A percentile compares a stretch with the other conserved stretches of the same genome.
These are phyloP conservation scores for Callosobruchus maculatus DNA, from an alignment of 2,888 invertebrate species.

Conservation along the genomic window DNA sequence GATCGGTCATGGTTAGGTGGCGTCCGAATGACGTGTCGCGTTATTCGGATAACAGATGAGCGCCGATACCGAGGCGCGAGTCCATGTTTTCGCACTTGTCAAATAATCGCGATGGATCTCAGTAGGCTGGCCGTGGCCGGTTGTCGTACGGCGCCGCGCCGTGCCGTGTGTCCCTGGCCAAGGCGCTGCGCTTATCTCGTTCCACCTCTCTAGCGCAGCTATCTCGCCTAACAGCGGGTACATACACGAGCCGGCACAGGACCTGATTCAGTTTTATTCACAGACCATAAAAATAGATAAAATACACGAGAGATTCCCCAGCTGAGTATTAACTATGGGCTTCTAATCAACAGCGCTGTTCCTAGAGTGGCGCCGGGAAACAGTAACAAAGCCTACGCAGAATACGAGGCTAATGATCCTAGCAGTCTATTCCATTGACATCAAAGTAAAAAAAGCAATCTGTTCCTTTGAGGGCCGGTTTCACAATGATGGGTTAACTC, in stretches of 20 bases:
- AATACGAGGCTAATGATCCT: too few species aligned
- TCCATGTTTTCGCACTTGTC: not conserved
- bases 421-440: too few species aligned
- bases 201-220: not conserved
- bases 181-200: not conserved
- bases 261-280: not conserved
- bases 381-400: too few species aligned
- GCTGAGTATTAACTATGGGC: too few species aligned
- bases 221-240: not conserved
- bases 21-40: not conserved
- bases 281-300: too few species aligned
- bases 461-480: too few species aligned
- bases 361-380: too few species aligned
- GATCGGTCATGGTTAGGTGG: too few species aligned
- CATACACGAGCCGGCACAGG: not conserved
- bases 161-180: not conserved
- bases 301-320: too few species aligned
- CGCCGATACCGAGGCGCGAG: not conserved
- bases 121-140: not conserved
- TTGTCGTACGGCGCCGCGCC: not conserved
- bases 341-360: too few species aligned
- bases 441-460: too few species aligned
- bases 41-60: slow-evolving; percentile 1
- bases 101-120: not conserved
- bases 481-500: too few species aligned